Conservation (phyloP, 2,888 invertebrate genomes). For the Drosophila borealis region DNA sequence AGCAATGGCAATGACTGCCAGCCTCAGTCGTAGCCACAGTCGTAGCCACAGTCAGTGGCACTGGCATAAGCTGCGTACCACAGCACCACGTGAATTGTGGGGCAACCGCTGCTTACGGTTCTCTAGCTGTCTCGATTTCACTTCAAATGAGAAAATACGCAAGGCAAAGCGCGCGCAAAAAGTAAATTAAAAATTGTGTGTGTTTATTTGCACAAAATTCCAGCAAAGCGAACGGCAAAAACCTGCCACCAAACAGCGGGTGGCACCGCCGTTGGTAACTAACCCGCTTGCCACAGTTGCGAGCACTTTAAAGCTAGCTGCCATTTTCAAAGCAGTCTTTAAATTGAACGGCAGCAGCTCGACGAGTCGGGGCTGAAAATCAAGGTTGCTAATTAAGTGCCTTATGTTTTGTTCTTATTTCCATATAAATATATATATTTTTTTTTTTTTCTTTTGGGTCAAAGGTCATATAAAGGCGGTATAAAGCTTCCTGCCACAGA, state of each 20-base stretch:
- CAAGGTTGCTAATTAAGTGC: conserved; percentile 78
- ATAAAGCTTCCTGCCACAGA: conserved; percentile 38
- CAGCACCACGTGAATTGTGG: conserved; percentile 53
- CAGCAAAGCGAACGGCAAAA: conserved; percentile 44
- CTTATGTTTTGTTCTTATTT: conserved; percentile 36
- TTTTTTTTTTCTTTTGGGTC: conserved; percentile 21
- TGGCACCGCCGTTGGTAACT: conserved; percentile 10
- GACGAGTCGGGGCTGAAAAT: conserved; percentile 54
- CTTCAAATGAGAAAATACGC: conserved; percentile 68
- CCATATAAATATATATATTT: background rate
- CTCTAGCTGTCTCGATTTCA: conserved; percentile 77
- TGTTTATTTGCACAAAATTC: conserved; percentile 74
- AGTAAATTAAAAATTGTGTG: conserved; percentile 79
- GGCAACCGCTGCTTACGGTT: conserved; percentile 67
- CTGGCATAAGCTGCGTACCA: background rate
- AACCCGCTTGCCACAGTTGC: conserved; percentile 12
- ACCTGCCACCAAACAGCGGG: conserved; percentile 38
- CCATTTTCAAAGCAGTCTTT: conserved; percentile 15
- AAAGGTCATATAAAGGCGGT: conserved; percentile 37
- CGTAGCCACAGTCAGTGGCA: conserved; percentile 14
- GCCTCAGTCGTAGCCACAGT: conserved; percentile 9
- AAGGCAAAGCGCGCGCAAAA: conserved; percentile 59
- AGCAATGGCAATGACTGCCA: conserved; percentile 54
- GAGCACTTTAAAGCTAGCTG: conserved; percentile 37
- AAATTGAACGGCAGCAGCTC: conserved; percentile 27